phyloP scores from a whole-genome alignment of 1,140 invertebrate genomes.

The Brachionus rubens region DNA sequence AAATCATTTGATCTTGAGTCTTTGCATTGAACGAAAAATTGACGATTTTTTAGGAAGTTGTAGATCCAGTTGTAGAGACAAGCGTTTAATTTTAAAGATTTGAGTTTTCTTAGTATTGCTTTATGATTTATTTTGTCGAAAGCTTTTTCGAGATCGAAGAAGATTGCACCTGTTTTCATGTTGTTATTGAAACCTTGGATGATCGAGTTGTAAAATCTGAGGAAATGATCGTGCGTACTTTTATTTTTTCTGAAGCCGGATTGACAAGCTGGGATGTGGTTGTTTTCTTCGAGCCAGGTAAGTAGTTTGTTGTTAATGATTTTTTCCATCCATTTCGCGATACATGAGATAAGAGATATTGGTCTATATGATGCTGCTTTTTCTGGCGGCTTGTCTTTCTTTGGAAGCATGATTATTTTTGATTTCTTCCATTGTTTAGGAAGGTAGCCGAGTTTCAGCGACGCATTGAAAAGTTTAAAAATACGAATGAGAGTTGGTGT shows the following conservation, averaged over 20 bases:
- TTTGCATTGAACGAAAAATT: not conserved
- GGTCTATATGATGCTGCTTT: constrained; percentile 41
- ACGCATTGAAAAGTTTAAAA: not conserved
- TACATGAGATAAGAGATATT: constrained; percentile 42
- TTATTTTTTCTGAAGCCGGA: constrained; percentile 37
- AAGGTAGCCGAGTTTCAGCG: not conserved
- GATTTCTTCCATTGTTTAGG: constrained; percentile 46
- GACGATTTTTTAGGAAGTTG: not conserved
- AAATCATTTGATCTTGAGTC: not conserved
- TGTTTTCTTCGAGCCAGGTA: constrained; percentile 26
- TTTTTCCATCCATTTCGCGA: constrained; percentile 46
- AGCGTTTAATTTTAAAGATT: not conserved
- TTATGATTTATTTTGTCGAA: constrained; percentile 19
- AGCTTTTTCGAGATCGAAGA: constrained; percentile 36
- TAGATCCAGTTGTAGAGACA: not conserved
- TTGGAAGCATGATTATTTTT: constrained; percentile 27
- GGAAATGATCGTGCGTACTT: not conserved
- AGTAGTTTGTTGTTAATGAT: constrained; percentile 35
- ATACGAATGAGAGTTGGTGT: not conserved
- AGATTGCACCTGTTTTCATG: not conserved
- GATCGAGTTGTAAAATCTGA: not conserved
- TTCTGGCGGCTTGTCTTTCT: constrained; percentile 44
- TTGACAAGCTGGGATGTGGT: not conserved
- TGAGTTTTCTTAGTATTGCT: not conserved
- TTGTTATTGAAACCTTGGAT: not conserved